Base-by-base conservation (phyloP, 1,140 invertebrate species). In the Euura lappo region DNA sequence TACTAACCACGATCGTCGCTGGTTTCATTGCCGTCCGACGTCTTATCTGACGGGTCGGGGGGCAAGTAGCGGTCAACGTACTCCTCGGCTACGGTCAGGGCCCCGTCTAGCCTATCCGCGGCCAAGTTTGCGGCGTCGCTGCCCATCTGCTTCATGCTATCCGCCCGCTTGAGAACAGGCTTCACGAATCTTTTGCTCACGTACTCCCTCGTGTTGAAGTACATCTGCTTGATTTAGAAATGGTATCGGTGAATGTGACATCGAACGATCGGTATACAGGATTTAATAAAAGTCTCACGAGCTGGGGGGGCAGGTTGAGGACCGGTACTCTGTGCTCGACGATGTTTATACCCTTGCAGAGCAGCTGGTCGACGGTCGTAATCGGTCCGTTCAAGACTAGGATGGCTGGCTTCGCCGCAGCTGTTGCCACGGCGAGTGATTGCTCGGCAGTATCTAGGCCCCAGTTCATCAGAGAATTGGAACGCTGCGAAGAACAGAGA, bases 61-160 rank as follows among this genome's bases (percentile, higher is more conserved):
- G 94, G 93, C 71, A 95, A 86, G 81, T 94, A 94, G 85, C 90
- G 94, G 85, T 95, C 94, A 44, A 95, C 92, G 77, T 94, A 95
- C 79, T 93, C 91, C 79, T 95, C 94, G 64, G 93, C 94, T 42
- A 91, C 91, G 76, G 91, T 90, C 6, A 95, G 87, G 2, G 93
- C 94, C 43, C 90, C 91, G 79, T 94, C 93, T 6, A 95, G 83
- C 42, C 88, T 92, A 65, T 91, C 91, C 2, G 90, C 93, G 0
- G 94, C 94, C 68, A 90, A 91, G 3, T 90, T 90, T 0, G 93
- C 93, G 60, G 93, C 90, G 66, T 91, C 88, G 70, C 90, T 93
- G 1, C 93, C 92, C 72, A 95, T 91, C 79, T 93, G 90, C 81
- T 93, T 95, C 1, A 95, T 91, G 0, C 93, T 94, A 82, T 93